Evolutionary conservation across 2,113 vertebrate genomes (phyloP), one percentile per base, ranked within the genome.

Genomic region (Cinclus mexicanus): DNA sequence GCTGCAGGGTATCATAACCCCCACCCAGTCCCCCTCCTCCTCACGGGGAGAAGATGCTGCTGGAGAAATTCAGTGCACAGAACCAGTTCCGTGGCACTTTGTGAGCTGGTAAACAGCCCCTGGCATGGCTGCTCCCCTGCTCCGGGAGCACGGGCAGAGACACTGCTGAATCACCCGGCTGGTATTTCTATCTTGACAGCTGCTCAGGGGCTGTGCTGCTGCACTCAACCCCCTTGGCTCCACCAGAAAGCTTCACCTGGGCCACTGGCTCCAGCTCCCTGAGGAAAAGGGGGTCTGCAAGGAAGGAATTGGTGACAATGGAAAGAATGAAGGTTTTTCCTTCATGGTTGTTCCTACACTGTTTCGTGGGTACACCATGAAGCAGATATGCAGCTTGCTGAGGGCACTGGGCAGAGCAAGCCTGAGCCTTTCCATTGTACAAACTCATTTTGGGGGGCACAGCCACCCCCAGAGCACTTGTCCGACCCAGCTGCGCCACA

Each of bases 161-260:
- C 5, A 4, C 46, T 69, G 82, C 68, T 96, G 94, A 95, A 84
- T 94, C 89, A 96, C 46, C 33, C 0, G 0, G 57, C 46, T 91
- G 91, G 85, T 87, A 90, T 93, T 95, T 67, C 15, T 33, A 60
- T 56, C 72, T 85, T n/a, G 47, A 86, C 85, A 93, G 89, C 93
- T 87, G 87, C 69, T n/a, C n/a, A 0, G 0, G 78, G 42, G 70
- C 53, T 4, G 2, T 22, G 70, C 65, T 8, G n/a, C 89, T 86
- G 75, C 8, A 0, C 49, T 55, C 70, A 47, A 64, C 31, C 4
- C 28, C 69, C 26, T 2, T 2, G 26, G 29, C 11, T 44, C 21
- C 61, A 31, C 23, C 39, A 55, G 74, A 21, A 41, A 56, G 29
- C 70, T 64, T 68, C 47, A 50, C 22, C 23, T 35, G 41, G 41